These are phyloP conservation scores for Drosophila athabasca DNA, from an alignment of 1,140 invertebrate species.

Conservation along the genomic window DNA sequence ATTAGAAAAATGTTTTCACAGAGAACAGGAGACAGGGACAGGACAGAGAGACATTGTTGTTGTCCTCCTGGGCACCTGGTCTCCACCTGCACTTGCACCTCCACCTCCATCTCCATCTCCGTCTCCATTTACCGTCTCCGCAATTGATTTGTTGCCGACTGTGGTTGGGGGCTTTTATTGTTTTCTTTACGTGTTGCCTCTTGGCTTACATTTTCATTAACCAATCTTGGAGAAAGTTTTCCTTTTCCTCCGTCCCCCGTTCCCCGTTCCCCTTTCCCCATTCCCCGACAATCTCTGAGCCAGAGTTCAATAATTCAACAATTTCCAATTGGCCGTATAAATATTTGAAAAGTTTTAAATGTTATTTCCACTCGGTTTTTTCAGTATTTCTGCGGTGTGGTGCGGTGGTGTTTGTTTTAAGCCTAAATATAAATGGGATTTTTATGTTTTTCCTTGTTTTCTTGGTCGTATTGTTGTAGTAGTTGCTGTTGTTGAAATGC, in stretches of 20 bases:
- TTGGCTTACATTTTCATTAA: constrained; percentile 61
- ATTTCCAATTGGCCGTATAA: constrained; percentile 52
- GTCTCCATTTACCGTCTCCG: constrained; percentile 7
- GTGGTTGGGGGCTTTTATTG: constrained; percentile 33
- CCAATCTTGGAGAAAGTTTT: constrained; percentile 47
- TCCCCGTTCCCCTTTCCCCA: too few species aligned
- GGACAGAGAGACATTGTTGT: constrained; percentile 1
- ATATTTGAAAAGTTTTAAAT: constrained; percentile 54
- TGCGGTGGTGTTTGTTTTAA: constrained; percentile 24
- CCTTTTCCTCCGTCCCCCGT: neutral
- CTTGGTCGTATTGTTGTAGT: constrained; percentile 1
- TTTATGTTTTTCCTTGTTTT: constrained; percentile 45
- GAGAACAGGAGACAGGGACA: constrained; percentile 27
- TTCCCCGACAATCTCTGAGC: neutral
- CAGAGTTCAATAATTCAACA: constrained; percentile 42
- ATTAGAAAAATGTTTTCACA: constrained; percentile 80
- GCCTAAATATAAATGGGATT: constrained; percentile 57
- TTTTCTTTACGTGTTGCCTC: constrained; percentile 52
- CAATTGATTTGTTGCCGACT: constrained; percentile 62
- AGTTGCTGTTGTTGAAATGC: constrained; percentile 18
- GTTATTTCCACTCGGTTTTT: constrained; percentile 20
- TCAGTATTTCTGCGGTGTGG: neutral
- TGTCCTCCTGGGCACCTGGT: constrained; percentile 22
- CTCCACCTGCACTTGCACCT: neutral
- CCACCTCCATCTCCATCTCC: constrained; percentile 5